Conservation (phyloP, 2,888 invertebrate species). For the Tipula confusa region DNA sequence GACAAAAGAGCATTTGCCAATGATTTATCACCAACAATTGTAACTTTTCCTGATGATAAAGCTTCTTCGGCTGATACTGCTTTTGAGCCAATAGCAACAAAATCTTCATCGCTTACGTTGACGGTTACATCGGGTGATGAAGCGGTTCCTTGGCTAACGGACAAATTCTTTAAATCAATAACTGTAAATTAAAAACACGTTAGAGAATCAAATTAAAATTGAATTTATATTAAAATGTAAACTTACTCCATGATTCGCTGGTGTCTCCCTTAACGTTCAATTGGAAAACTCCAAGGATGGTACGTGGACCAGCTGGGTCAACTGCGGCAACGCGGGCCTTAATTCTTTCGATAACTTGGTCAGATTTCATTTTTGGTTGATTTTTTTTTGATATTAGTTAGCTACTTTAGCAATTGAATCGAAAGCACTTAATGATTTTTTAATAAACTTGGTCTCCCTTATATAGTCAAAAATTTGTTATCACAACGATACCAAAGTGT, state of each 20-base stretch:
- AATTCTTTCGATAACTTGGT: slow-evolving; percentile 34
- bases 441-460: not conserved
- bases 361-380: slow-evolving; percentile 31
- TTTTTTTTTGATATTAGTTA: not conserved
- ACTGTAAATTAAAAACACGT: not conserved
- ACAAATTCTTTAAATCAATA: slow-evolving; percentile 33
- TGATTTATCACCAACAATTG: slow-evolving; percentile 29
- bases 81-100: slow-evolving; percentile 31
- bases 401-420: not conserved
- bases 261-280: slow-evolving; percentile 32
- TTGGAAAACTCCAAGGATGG: slow-evolving; percentile 34
- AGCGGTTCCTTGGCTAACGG: slow-evolving; percentile 29
- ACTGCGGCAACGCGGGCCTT: slow-evolving; percentile 33
- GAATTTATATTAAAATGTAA: not conserved
- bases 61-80: slow-evolving; percentile 28
- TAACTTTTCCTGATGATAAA: slow-evolving; percentile 30
- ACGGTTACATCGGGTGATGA: slow-evolving; percentile 32
- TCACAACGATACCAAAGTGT: not conserved
- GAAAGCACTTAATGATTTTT: not conserved
- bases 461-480: not conserved
- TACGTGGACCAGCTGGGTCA: slow-evolving; percentile 34
- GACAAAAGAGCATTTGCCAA: slow-evolving; percentile 29
- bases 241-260: slow-evolving; percentile 14
- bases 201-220: too few species aligned
- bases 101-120: slow-evolving; percentile 31